Evolutionary conservation across 2,888 invertebrate genomes (phyloP).

Genomic region (Diplazon laetatorius): DNA sequence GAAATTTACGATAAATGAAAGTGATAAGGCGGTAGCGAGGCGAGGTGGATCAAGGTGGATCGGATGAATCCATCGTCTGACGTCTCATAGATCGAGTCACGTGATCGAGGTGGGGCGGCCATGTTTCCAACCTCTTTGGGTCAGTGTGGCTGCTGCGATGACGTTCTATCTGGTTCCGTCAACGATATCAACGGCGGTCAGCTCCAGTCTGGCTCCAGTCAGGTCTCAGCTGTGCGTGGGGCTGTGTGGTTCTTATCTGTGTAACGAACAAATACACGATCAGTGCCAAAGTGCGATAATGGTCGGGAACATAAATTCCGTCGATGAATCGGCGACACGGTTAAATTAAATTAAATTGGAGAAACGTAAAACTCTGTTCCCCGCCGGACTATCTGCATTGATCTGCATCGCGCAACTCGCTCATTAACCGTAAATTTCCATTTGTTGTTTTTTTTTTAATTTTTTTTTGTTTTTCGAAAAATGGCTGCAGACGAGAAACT

Average conservation of each 20-base stretch:
- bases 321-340: neutral
- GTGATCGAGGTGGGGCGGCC: constrained; percentile 10
- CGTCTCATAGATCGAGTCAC: constrained; percentile 8
- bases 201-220: neutral
- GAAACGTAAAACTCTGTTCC: neutral
- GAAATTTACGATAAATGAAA: too few species aligned
- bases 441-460: neutral
- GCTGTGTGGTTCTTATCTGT: constrained; percentile 8
- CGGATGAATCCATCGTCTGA: too few species aligned
- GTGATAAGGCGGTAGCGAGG: too few species aligned
- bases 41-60: too few species aligned
- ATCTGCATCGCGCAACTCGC: neutral
- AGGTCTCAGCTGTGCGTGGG: neutral
- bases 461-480: constrained; percentile 46
- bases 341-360: constrained; percentile 4
- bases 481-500: constrained; percentile 85
- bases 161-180: too few species aligned
- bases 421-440: neutral
- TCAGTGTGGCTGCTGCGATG: too few species aligned
- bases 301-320: neutral
- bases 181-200: neutral
- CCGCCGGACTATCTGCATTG: too few species aligned
- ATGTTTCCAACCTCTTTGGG: constrained; percentile 9
- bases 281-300: constrained; percentile 21
- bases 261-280: neutral